Evolutionary conservation across 2,888 invertebrate species (phyloP), one percentile per base, ranked within the genome.

Genomic region (Aelia acuminata): DNA sequence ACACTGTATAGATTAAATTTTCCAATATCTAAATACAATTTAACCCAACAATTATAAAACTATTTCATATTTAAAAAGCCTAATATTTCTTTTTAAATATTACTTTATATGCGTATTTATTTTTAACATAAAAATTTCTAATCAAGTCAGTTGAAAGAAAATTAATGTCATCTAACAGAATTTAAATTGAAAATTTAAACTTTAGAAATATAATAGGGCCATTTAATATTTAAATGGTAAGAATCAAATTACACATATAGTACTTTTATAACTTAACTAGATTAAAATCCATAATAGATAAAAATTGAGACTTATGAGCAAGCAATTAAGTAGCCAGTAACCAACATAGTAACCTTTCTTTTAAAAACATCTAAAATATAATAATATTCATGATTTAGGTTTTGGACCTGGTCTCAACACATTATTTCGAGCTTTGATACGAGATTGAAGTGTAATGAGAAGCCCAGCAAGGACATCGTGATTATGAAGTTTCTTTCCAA

Each of bases 381-480:
- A 70, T 35, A 31, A 35, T 43, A 80, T 22, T 70, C 43, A 85
- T 18, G 88, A 85, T 85, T 88, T 88, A 31, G 88, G 88, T 88
- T 88, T 88, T 10, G 88, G 88, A n/a, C 88, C 88, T 63, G 88
- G 88, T n/a, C 88, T 35, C 22, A 88, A 57, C 5, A 84, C 57
- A 35, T 88, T 88, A 48, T 88, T 88, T 7, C 91, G 88, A 20
- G 94, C 93, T 92, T 96, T 96, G 90, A 97, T 96, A 91, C 97
- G 94, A 91, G 95, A 95, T 92, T 98, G 97, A 90, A 98, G 93
- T 2, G 97, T 97, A 39, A 94, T 93, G 87, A 97, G 93, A 43
- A 98, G 93, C 22, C 97, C 97, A 15, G 96, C 96, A 22, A 98
- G 93, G 10, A 98, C 97, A 91, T 98, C 97, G 92, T 97, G 97